Conservation (phyloP, 2,888 invertebrate genomes). For the Apamea monoglypha region DNA sequence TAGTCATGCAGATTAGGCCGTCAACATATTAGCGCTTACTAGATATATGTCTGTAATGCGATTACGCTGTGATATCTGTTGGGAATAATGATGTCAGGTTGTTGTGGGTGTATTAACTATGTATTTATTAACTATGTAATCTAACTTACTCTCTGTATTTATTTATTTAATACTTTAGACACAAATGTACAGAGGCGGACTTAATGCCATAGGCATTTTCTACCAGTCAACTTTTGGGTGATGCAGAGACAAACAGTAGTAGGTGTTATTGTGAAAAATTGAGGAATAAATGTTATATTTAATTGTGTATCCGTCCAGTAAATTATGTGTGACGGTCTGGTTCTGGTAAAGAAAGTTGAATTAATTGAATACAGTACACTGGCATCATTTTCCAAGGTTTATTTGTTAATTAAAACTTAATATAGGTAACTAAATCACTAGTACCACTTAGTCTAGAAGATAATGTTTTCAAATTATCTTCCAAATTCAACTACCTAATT, state of each 20-base stretch:
- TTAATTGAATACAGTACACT: background rate
- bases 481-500: background rate
- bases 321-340: background rate
- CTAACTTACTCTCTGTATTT: slow-evolving; percentile 10
- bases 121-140: too few species aligned
- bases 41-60: slow-evolving; percentile 60
- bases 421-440: background rate
- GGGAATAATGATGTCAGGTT: slow-evolving; percentile 53
- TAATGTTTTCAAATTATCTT: background rate
- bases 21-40: slow-evolving; percentile 71
- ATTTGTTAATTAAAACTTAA: background rate
- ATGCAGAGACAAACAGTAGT: too few species aligned
- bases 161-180: background rate
- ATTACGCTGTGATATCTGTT: slow-evolving; percentile 60
- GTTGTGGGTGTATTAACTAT: slow-evolving; percentile 37
- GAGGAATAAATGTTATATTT: background rate
- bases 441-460: background rate
- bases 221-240: too few species aligned
- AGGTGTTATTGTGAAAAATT: too few species aligned
- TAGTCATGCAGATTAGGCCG: slow-evolving; percentile 83
- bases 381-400: too few species aligned
- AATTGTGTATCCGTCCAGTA: background rate
- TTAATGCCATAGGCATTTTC: too few species aligned
- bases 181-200: too few species aligned
- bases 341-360: background rate